Evolutionary conservation across 2,797 vertebrate genomes (phyloP).

Genomic region (Chelmon rostratus): DNA sequence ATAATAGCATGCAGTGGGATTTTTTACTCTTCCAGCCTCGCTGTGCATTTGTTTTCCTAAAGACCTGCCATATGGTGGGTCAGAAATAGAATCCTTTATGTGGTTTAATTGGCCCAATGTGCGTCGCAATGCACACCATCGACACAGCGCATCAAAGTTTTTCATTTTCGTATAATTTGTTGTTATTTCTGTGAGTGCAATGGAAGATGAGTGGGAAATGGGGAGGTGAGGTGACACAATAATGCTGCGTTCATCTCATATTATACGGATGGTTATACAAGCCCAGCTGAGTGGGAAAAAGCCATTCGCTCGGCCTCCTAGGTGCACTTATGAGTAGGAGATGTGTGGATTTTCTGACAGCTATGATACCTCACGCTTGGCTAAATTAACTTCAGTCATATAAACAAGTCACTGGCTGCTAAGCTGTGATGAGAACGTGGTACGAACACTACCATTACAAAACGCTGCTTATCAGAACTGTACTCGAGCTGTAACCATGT

Average conservation of each 20-base stretch:
- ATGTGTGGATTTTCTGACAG: background rate
- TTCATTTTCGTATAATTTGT: background rate
- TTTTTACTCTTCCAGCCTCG: background rate
- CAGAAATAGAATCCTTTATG: conserved; percentile 1
- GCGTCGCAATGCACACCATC: background rate
- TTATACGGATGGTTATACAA: background rate
- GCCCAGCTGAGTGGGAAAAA: background rate
- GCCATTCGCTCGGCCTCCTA: background rate
- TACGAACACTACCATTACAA: background rate
- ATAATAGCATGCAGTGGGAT: background rate
- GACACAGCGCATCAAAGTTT: background rate
- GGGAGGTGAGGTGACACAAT: background rate
- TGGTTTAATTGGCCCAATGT: background rate
- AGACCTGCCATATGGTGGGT: background rate
- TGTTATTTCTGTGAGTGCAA: background rate
- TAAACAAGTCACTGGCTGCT: background rate
- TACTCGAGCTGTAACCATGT: background rate
- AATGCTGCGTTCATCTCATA: background rate
- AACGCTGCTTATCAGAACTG: background rate
- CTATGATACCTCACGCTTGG: background rate
- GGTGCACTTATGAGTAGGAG: background rate
- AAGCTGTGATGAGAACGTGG: background rate
- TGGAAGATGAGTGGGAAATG: background rate
- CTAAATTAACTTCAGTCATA: background rate
- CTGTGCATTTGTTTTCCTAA: background rate